Evolutionary conservation across 2,888 invertebrate genomes (phyloP).

Genomic region (Lymantria monacha): DNA sequence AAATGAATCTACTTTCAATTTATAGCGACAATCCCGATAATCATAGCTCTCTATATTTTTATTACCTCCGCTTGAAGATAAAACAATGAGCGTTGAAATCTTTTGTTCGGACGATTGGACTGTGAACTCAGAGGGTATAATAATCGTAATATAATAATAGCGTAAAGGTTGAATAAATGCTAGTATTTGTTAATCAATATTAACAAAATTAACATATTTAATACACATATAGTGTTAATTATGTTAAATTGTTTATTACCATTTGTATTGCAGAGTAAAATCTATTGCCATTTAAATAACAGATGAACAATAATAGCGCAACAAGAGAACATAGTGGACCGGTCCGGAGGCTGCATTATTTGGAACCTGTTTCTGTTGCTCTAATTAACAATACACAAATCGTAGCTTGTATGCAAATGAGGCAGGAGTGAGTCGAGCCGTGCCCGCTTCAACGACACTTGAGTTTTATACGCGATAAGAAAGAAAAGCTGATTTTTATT

Average conservation of each 20-base stretch:
- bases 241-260: slow-evolving; percentile 68
- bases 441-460: slow-evolving; percentile 29
- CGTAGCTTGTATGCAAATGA: slow-evolving; percentile 81
- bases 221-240: slow-evolving; percentile 75
- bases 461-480: slow-evolving; percentile 46
- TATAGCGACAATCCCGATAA: not conserved
- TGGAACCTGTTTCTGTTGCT: slow-evolving; percentile 75
- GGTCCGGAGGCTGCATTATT: slow-evolving; percentile 57
- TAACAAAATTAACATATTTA: no score
- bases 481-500: slow-evolving; percentile 47
- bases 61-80: slow-evolving; percentile 6
- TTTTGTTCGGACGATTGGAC: slow-evolving; percentile 42
- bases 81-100: slow-evolving; percentile 45
- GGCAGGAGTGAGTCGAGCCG: slow-evolving; percentile 43
- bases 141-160: slow-evolving; percentile 19
- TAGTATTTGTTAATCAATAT: slow-evolving; percentile 53
- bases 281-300: slow-evolving; percentile 79
- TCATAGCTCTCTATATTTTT: slow-evolving; percentile 1
- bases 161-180: slow-evolving; percentile 15
- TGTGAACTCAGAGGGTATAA: slow-evolving; percentile 5
- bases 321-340: slow-evolving; percentile 63
- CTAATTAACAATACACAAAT: slow-evolving; percentile 83
- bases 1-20: not conserved
- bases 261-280: slow-evolving; percentile 54
- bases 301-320: slow-evolving; percentile 75